A percentile compares a stretch with the other conserved stretches of the same genome.
These are phyloP conservation scores for Lipotes vexillifer DNA, from an alignment of 2,113 vertebrate genomes.

Conservation along the genomic window DNA sequence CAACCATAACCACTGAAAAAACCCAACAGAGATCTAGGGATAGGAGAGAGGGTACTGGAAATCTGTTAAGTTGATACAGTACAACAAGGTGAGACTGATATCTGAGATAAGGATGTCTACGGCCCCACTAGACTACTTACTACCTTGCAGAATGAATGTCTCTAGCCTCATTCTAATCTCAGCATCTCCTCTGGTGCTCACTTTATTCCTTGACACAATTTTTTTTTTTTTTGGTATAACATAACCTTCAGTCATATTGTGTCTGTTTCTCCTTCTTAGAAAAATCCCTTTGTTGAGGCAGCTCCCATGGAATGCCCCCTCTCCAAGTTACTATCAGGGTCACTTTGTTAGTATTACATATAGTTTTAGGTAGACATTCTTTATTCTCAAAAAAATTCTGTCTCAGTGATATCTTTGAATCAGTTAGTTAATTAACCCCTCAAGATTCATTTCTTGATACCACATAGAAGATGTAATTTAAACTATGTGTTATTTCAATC, in stretches of 20 bases:
- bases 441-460: conserved; percentile 5
- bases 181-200: background rate
- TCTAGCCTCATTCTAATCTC: background rate
- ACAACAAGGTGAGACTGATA: background rate
- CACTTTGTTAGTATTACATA: background rate
- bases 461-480: background rate
- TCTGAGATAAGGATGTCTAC: background rate
- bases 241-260: background rate
- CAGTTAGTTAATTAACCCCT: background rate
- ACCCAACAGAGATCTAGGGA: background rate
- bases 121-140: background rate
- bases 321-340: background rate
- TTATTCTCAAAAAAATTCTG: background rate
- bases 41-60: background rate
- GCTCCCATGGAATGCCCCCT: background rate
- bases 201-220: background rate
- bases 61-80: background rate
- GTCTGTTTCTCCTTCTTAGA: background rate
- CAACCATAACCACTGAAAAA: background rate
- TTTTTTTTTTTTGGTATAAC: background rate
- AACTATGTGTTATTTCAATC: background rate
- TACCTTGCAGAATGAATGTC: background rate
- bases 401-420: background rate
- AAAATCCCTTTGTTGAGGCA: background rate
- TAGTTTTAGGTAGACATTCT: background rate